Evolutionary conservation across 2,888 invertebrate species (phyloP), one percentile per base, ranked within the genome.

Genomic region (Morpho achilles): DNA sequence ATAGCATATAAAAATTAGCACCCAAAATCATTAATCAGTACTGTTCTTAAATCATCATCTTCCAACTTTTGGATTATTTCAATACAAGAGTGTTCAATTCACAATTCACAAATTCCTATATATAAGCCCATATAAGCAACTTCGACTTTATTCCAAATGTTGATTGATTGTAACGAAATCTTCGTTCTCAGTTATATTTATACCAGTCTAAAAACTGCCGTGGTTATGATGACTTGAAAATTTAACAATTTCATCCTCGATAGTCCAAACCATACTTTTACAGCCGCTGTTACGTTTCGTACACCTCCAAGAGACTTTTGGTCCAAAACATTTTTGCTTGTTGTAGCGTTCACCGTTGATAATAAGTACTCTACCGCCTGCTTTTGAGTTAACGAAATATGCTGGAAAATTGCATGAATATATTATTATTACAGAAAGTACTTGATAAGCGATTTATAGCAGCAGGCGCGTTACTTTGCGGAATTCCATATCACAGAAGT

Each of bases 251-350:
- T 65, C 59, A 41, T 75, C 71, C 40, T 71, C 63, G 4, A 62
- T 45, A 0, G 76, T 78, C 58, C 69, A 69, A 7, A 75, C 67
- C 7, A 70, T 69, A 7, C 75, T 72, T 58, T 68, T 72, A 51
- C 79, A 79, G 22, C 74, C 75, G 22, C 49, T 47, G 44, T 72
- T 73, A 42, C 73, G 70, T 59, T 68, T 73, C 8, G 66, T 64
- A 58, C 76, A 74, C 6, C 70, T 63, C 72, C 72, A 72, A 16
- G 61, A 58, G 10, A 54, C 52, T 9, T 40, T 60, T 8, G 42
- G 8, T 1, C 61, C 62, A 23, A 40, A 50, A 41, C 42, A 42
- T n/a, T 42, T 50, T 7, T 69, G 65, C 39, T 69, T 73, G 47
- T 75, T 72, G 51, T 67, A 79, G 1, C 73, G 67, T 43, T 74